Conservation (phyloP, 2,797 vertebrate genomes). For the Agapornis canus region DNA sequence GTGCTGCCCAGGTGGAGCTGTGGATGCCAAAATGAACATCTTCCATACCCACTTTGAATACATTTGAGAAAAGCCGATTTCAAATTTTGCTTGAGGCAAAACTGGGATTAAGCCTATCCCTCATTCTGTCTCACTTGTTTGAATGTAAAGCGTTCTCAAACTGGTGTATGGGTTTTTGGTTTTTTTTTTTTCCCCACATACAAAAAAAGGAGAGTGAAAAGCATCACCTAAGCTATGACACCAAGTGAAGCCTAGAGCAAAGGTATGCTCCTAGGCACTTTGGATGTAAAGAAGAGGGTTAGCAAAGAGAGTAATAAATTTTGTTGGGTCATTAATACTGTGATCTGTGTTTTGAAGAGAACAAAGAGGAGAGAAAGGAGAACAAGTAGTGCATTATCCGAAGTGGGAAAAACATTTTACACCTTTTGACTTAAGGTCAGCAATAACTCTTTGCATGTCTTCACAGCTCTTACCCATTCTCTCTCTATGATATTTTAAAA, state of each 20-base stretch:
- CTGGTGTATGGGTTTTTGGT: background rate
- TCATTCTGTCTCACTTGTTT: background rate
- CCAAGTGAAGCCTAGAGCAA: background rate
- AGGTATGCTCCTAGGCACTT: background rate
- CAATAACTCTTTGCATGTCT: background rate
- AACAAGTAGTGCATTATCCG: background rate
- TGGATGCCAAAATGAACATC: background rate
- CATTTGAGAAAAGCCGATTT: background rate
- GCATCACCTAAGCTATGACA: background rate
- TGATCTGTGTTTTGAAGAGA: background rate
- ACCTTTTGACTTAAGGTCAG: background rate
- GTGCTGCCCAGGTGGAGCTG: background rate
- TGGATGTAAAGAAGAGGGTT: background rate
- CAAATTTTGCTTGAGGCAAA: background rate
- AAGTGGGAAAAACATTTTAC: background rate
- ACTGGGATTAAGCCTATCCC: background rate
- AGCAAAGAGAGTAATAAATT: fast-evolving
- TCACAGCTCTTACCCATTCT: background rate
- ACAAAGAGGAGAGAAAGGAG: background rate
- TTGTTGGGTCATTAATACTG: background rate
- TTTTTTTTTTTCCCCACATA: background rate
- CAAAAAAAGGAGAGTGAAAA: background rate
- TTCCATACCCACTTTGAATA: background rate
- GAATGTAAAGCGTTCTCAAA: background rate
- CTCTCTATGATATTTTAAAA: background rate